Conservation (phyloP, 2,888 invertebrate genomes). For the Cheilosia pagana region DNA sequence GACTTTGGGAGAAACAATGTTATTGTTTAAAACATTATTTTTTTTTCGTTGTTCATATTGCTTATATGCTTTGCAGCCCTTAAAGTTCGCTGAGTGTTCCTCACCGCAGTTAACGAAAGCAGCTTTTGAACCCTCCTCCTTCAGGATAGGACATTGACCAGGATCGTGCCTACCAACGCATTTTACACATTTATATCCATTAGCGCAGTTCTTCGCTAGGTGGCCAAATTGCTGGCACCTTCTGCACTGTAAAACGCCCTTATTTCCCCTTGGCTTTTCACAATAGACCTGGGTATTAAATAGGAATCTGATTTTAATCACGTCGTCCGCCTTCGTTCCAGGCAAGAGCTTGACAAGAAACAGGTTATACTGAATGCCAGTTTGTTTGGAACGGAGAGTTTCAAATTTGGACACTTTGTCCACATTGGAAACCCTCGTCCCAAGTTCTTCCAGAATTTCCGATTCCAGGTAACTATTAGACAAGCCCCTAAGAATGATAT, state of each 20-base stretch:
- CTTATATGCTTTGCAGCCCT: constrained; percentile 2
- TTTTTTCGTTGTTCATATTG: not conserved
- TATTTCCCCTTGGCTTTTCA: not conserved
- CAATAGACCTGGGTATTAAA: not conserved
- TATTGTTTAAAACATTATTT: not conserved
- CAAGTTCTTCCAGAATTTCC: constrained; percentile 1
- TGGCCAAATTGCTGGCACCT: not conserved
- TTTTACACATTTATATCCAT: not conserved
- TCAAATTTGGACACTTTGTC: not conserved
- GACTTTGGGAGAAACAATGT: not conserved
- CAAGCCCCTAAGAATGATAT: not conserved
- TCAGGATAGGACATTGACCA: not conserved
- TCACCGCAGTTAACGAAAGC: constrained; percentile 1
- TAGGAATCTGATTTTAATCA: not conserved
- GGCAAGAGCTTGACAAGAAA: not conserved
- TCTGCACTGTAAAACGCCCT: not conserved
- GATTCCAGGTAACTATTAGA: not conserved
- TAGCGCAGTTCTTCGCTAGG: no score
- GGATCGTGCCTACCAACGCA: not conserved
- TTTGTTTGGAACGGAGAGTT: not conserved
- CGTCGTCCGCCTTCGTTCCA: not conserved
- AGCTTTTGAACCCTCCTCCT: not conserved
- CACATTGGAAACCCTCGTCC: not conserved
- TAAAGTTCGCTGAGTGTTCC: constrained; percentile 30
- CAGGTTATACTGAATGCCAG: not conserved